phyloP scores from a whole-genome alignment of 2,888 invertebrate genomes.

The Ptilodon capucinus region DNA sequence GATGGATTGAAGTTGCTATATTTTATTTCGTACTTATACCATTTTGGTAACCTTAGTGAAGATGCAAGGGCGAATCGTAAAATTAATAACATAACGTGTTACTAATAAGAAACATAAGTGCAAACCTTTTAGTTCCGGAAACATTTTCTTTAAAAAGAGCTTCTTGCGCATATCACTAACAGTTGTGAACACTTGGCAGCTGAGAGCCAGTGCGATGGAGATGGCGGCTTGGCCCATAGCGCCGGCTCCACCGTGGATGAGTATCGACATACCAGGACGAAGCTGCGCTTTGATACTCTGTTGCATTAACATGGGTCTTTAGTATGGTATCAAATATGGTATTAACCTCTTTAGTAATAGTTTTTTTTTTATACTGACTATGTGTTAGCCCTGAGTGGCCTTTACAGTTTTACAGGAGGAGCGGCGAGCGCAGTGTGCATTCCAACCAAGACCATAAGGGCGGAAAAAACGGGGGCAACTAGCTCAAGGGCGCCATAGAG shows the following conservation, averaged over 20 bases:
- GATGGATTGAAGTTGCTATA: too few relatives aligned
- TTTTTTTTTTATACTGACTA: too few relatives aligned
- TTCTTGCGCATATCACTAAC: slow-evolving; percentile 60
- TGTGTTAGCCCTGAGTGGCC: too few relatives aligned
- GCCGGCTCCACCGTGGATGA: slow-evolving; percentile 45
- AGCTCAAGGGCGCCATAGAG: too few relatives aligned
- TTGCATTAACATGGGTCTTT: neutral
- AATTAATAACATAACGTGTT: neutral
- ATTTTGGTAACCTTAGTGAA: neutral
- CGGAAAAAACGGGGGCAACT: too few relatives aligned
- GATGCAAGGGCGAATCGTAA: neutral
- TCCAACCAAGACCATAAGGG: too few relatives aligned
- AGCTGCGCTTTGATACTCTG: slow-evolving; percentile 12
- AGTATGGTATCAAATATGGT: too few relatives aligned
- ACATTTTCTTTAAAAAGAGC: slow-evolving; percentile 51
- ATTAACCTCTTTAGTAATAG: too few relatives aligned
- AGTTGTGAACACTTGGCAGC: slow-evolving; percentile 58
- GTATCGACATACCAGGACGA: slow-evolving; percentile 21
- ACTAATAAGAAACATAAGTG: neutral
- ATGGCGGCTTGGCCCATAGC: slow-evolving; percentile 64
- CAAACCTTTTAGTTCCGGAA: slow-evolving; percentile 54
- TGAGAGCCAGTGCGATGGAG: slow-evolving; percentile 48
- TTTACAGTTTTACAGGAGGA: too few relatives aligned
- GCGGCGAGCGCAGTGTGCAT: too few relatives aligned
- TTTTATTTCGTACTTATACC: too few relatives aligned